Conservation (phyloP, 2,888 invertebrate genomes). For the Agriopis aurantiaria region DNA sequence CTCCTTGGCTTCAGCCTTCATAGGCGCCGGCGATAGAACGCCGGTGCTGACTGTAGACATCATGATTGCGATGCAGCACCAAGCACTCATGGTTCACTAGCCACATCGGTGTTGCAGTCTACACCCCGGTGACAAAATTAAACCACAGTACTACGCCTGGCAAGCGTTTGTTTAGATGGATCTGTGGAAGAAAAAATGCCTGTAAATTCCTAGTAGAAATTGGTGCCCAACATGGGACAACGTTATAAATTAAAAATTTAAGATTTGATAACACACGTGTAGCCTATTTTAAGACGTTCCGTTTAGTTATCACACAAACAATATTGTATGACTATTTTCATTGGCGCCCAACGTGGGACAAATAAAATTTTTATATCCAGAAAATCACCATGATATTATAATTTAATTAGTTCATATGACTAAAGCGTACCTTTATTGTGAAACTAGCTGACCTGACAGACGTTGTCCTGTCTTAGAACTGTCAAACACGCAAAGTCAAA, state of each 20-base stretch:
- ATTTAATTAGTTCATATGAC: no score
- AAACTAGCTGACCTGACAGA: no score
- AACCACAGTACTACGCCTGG: constrained; percentile 33
- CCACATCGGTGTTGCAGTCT: constrained; percentile 72
- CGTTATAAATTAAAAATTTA: not conserved
- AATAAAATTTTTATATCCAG: no score
- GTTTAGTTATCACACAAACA: no score
- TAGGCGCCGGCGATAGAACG: constrained; percentile 74
- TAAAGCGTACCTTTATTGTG: no score
- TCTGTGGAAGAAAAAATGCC: constrained; percentile 33
- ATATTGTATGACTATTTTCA: no score
- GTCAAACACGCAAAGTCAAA: no score
- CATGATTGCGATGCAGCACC: constrained; percentile 81
- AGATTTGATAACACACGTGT: no score
- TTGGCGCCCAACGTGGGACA: no score
- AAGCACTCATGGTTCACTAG: constrained; percentile 80
- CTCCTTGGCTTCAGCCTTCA: constrained; percentile 77
- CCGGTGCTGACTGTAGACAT: constrained; percentile 79
- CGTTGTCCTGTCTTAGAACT: no score
- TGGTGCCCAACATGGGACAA: not conserved
- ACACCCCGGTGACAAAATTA: constrained; percentile 50
- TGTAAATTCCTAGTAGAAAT: not conserved
- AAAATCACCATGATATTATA: no score
- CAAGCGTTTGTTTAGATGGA: not conserved
- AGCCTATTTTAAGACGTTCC: no score